Base-by-base conservation (phyloP, 2,888 invertebrate species). In the Leptopilina syphax region DNA sequence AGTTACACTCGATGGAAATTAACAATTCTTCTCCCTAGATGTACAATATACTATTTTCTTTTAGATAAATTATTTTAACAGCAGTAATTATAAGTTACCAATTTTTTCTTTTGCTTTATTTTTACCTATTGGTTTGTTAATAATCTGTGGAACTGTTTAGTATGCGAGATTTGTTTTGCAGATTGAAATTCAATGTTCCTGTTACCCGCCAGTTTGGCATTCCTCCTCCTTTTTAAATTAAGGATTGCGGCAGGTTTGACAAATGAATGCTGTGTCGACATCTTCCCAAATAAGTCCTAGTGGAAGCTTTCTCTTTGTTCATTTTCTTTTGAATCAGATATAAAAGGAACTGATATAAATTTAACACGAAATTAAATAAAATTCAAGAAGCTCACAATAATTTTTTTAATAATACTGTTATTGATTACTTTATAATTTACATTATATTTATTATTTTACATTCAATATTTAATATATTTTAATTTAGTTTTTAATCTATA, bases 201-300 rank as follows among this genome's bases (percentile, higher is more conserved):
- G 54, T 54, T 70, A 70, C 27, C 54, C 57, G 27, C 8, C 70
- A 70, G 13, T 54, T n/a, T 34, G 24, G 70, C 70, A 70, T 70
- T 70, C 70, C 34, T 54, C 70, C 70, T 70, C 54, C 70, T 18
- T 70, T 57, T 70, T 70, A 70, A 54, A 70, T 27, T 27, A 27
- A 57, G 54, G 70, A 70, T 70, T 70, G 70, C 70, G 70, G 70
- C 54, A 27, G 70, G 70, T 57, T 70, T 70, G 70, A 70, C 70
- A 70, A 70, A 70, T 70, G 70, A 70, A 70, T 70, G 54, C 70
- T 70, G 70, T 70, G 70, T 70, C 70, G 70, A 50, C 68, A 54
- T 70, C 68, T 70, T 70, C 34, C 70, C 70, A 70, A 70, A 70
- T 70, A 70, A 54, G 70, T 54, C 70, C 70, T 70, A 70, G 70